These are phyloP conservation scores for Drosophila fungiperda DNA, from an alignment of 2,888 invertebrate species.

Conservation along the genomic window DNA sequence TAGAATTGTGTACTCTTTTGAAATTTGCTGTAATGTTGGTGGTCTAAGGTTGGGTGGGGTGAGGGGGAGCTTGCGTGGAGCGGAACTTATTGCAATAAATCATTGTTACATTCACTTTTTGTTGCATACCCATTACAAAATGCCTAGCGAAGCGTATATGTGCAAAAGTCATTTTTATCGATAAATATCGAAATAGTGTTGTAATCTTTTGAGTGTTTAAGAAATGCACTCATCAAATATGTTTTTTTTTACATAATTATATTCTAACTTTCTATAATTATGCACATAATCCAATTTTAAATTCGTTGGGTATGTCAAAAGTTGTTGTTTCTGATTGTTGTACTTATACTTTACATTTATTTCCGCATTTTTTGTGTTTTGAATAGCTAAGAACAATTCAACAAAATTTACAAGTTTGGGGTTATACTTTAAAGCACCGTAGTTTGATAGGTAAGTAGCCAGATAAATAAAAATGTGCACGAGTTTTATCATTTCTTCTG, in stretches of 20 bases:
- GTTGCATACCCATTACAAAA: background rate
- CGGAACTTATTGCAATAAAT: slow-evolving; percentile 35
- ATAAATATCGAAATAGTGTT: background rate
- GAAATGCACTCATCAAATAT: background rate
- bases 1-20: slow-evolving; percentile 47
- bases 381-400: background rate
- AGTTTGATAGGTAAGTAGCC: background rate
- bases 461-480: background rate
- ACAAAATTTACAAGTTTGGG: background rate
- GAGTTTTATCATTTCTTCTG: background rate
- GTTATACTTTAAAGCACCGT: background rate
- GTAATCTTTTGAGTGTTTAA: background rate
- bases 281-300: background rate
- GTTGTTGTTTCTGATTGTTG: background rate
- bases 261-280: background rate
- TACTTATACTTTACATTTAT: background rate
- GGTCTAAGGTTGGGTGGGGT: background rate
- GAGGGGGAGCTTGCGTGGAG: background rate
- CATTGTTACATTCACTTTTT: slow-evolving; percentile 52
- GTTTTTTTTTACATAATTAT: background rate
- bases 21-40: background rate
- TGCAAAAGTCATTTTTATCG: background rate
- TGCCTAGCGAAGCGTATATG: background rate
- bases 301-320: too few species aligned
- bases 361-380: too few species aligned